These are phyloP conservation scores for Xiphophorus birchmanni DNA, from an alignment of 2,797 vertebrate species.

Conservation along the genomic window DNA sequence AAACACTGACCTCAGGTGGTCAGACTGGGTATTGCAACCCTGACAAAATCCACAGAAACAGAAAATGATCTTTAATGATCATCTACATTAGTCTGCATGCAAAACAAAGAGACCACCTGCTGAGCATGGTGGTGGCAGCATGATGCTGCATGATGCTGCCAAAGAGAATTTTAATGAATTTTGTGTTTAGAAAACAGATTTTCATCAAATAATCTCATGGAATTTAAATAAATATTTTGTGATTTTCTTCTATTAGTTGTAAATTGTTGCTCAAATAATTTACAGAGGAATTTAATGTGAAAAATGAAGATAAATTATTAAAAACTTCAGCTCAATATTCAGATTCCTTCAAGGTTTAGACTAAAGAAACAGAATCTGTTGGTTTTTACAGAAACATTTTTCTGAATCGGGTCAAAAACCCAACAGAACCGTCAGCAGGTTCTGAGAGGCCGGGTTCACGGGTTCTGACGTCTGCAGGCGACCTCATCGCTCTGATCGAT, in stretches of 20 bases:
- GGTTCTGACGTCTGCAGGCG: neutral
- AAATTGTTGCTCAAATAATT: too few relatives aligned
- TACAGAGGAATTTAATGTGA: too few relatives aligned
- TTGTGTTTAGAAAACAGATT: neutral
- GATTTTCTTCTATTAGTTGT: too few relatives aligned
- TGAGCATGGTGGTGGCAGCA: neutral
- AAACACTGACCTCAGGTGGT: neutral
- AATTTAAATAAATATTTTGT: neutral
- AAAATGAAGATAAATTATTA: too few relatives aligned
- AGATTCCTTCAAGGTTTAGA: too few relatives aligned
- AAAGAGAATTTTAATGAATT: neutral
- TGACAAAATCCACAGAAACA: neutral
- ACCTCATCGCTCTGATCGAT: neutral
- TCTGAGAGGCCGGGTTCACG: neutral
- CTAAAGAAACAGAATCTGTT: neutral
- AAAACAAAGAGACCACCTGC: neutral
- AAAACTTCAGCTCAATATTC: too few relatives aligned
- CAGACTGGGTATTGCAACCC: neutral
- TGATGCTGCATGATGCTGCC: neutral
- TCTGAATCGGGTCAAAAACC: neutral
- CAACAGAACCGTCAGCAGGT: neutral
- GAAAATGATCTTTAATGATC: too few relatives aligned
- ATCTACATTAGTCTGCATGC: neutral
- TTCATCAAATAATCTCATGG: neutral
- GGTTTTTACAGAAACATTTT: neutral